Evolutionary conservation across 1,140 invertebrate genomes (phyloP), one percentile per base, ranked within the genome.

Genomic region (Caerostris darwini): DNA sequence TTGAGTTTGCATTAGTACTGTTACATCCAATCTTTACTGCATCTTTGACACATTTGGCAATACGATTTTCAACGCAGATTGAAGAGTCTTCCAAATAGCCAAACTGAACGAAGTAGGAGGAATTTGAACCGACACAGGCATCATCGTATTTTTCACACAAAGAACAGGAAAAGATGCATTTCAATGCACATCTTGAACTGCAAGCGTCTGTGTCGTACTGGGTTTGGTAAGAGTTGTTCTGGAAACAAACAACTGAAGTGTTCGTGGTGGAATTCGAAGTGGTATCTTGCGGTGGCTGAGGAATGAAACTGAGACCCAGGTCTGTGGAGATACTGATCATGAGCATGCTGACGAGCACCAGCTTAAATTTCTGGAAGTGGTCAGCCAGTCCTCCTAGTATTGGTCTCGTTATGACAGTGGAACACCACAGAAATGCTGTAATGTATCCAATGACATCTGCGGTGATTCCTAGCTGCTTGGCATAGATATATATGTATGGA

Each of bases 401-500:
- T 17, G 96, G 95, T 77, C 95, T 95, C 0, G 95, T 94, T 58
- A 96, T 86, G 83, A 96, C 95, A 2, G 95, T 95, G 50, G 96
- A 59, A 91, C 96, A 96, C 53, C 96, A 95, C 86, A 96, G 95
- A 14, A 95, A 77, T 57, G 95, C 95, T 93, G 95, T 96, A 54
- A 96, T 95, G 3, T 96, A 94, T 54, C 95, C 96, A 7, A 96
- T 92, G 71, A 95, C 95, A 17, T 95, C 94, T 0, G 95, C 93
- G 5, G 95, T 95, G 17, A 96, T 95, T 61, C 95, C 95, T 57
- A 96, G 92, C 59, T 95, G 94, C 86, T 95, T 95, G 92, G 95
- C 96, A 94, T 95, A 96, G 0, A 96, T 88, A 6, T 95, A 71
- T 17, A 96, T 94, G 94, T 96, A 96, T 7, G 96, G 96, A 12